These are phyloP conservation scores for Drosophila longiperda DNA, from an alignment of 2,888 invertebrate species.

Conservation along the genomic window DNA sequence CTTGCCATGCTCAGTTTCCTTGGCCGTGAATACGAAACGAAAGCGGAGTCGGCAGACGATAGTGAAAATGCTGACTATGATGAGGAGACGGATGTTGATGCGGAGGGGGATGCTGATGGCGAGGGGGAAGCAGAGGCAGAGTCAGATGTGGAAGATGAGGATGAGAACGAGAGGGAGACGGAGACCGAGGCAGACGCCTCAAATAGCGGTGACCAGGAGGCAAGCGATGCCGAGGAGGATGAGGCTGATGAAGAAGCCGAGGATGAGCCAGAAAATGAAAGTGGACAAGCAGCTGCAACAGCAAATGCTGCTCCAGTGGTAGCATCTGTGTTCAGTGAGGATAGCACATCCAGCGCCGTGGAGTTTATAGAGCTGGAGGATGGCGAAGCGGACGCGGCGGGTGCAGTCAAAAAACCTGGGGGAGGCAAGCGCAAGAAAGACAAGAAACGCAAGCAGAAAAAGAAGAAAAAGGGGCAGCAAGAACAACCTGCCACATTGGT, in stretches of 20 bases:
- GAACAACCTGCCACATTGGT: slow-evolving; percentile 79
- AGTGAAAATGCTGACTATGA: slow-evolving; percentile 85
- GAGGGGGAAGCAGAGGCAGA: slow-evolving; percentile 84
- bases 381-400: slow-evolving; percentile 47
- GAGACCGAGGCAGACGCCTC: slow-evolving; percentile 22
- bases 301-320: slow-evolving; percentile 41
- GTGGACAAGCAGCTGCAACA: slow-evolving; percentile 19
- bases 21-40: slow-evolving; percentile 82
- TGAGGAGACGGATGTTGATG: slow-evolving; percentile 83
- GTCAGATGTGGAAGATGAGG: slow-evolving; percentile 48
- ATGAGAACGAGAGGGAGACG: slow-evolving; percentile 10
- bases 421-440: slow-evolving; percentile 72
- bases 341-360: slow-evolving; percentile 60
- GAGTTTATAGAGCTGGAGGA: slow-evolving; percentile 82
- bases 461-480: slow-evolving; percentile 63
- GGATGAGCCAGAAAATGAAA: slow-evolving; percentile 56
- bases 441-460: slow-evolving; percentile 64
- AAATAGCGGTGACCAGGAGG: slow-evolving; percentile 79
- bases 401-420: slow-evolving; percentile 67
- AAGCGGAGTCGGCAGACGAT: slow-evolving; percentile 76
- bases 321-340: slow-evolving; percentile 53
- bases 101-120: slow-evolving; percentile 85
- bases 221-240: slow-evolving; percentile 82
- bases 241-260: slow-evolving; percentile 76
- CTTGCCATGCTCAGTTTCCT: slow-evolving; percentile 71